phyloP scores from a whole-genome alignment of 2,113 vertebrate genomes.

The Tonatia bakeri region DNA sequence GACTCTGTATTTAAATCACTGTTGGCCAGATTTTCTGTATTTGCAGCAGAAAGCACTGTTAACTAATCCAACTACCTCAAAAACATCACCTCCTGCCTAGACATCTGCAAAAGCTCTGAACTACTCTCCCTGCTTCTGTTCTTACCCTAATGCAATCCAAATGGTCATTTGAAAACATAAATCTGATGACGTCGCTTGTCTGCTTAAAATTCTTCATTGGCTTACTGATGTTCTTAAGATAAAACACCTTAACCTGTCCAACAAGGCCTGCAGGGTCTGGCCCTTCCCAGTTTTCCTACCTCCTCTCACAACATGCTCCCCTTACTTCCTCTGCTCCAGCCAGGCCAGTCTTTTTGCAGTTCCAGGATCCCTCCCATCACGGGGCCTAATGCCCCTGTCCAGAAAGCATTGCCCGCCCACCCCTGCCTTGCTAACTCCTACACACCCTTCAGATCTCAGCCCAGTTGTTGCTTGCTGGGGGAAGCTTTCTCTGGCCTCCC shows the following conservation, averaged over 20 bases:
- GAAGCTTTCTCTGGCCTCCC: constrained; percentile 67
- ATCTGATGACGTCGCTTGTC: neutral
- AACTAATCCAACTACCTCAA: constrained; percentile 15
- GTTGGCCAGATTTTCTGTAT: constrained; percentile 33
- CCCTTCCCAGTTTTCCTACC: neutral
- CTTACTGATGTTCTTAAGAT: neutral
- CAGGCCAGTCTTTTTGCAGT: constrained; percentile 36
- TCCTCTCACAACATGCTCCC: neutral
- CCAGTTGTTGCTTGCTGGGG: constrained; percentile 50
- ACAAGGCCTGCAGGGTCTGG: neutral
- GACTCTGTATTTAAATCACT: neutral
- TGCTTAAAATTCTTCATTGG: constrained; percentile 6
- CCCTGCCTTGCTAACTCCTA: constrained; percentile 55
- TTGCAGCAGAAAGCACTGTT: constrained; percentile 23
- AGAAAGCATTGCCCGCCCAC: constrained; percentile 39
- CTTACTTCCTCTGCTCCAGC: constrained; percentile 13
- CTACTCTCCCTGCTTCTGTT: neutral
- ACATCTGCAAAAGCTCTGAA: neutral
- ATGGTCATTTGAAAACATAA: constrained; percentile 14
- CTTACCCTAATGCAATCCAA: neutral
- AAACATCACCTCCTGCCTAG: constrained; percentile 18
- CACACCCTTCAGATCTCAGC: constrained; percentile 72
- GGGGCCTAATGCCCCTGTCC: constrained; percentile 18
- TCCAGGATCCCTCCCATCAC: constrained; percentile 45
- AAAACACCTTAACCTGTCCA: neutral